phyloP scores from a whole-genome alignment of 2,888 invertebrate species.

The Trachelus tabidus region DNA sequence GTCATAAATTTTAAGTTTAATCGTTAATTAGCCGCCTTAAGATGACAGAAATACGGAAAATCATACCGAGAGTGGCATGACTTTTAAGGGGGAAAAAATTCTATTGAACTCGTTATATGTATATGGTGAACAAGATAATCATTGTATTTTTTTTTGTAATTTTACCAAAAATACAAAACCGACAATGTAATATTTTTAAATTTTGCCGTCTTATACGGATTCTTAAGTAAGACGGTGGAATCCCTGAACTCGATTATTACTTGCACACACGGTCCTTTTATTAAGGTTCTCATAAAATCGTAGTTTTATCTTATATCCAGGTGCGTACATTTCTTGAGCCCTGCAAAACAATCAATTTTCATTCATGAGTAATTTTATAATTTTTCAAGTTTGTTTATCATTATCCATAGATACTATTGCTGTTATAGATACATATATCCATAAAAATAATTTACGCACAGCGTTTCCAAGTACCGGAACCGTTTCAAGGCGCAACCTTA shows the following conservation, averaged over 20 bases:
- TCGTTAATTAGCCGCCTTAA: background rate
- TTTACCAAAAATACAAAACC: background rate
- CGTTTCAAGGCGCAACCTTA: background rate
- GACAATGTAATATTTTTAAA: background rate
- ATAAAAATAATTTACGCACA: background rate
- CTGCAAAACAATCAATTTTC: background rate
- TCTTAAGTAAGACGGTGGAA: constrained; percentile 35
- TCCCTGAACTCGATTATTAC: constrained; percentile 37
- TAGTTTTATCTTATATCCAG: background rate
- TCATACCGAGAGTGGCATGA: background rate
- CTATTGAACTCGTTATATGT: too few species aligned
- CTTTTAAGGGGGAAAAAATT: too few species aligned
- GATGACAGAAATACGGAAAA: background rate
- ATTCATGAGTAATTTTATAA: background rate
- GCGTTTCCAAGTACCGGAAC: background rate
- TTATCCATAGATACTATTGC: too few species aligned
- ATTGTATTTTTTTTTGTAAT: too few species aligned
- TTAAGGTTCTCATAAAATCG: background rate
- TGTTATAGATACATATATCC: background rate
- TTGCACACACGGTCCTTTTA: constrained; percentile 22
- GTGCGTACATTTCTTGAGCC: background rate
- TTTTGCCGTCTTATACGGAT: background rate
- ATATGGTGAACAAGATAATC: too few species aligned
- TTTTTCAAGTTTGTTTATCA: too few species aligned
- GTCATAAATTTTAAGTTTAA: background rate